These are phyloP conservation scores for Todiramphus chloris DNA, from an alignment of 2,113 vertebrate species.

Conservation along the genomic window DNA sequence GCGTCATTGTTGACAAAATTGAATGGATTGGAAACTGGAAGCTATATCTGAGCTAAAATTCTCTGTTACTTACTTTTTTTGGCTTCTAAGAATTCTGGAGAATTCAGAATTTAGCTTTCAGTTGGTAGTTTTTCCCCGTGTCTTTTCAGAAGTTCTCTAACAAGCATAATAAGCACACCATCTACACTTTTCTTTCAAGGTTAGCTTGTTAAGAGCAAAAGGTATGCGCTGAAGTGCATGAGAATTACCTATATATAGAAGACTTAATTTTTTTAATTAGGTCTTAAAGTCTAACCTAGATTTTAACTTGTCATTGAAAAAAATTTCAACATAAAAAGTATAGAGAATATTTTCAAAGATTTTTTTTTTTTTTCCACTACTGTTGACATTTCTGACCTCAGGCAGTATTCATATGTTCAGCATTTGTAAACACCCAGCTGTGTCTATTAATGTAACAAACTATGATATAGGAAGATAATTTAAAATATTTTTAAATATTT, in stretches of 20 bases:
- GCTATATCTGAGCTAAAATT: not conserved
- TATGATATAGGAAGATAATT: not conserved
- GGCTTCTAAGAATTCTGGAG: not conserved
- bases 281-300: not conserved
- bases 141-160: not conserved
- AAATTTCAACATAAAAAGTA: rapidly evolving
- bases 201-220: not conserved
- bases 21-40: not conserved
- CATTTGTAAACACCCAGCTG: not conserved
- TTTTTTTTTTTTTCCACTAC: not conserved
- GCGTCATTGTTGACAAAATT: not conserved
- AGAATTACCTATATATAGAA: not conserved
- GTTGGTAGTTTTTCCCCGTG: not conserved
- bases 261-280: not conserved
- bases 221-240: not conserved
- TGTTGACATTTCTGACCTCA: not conserved
- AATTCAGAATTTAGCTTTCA: not conserved
- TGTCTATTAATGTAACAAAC: not conserved
- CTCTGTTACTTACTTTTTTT: not conserved
- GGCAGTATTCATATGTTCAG: not conserved
- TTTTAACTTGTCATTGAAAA: not conserved
- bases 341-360: not conserved
- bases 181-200: not conserved
- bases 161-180: not conserved
- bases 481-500: not conserved